A percentile compares a stretch with the other conserved stretches of the same genome.
These are phyloP conservation scores for Melanotaenia duboulayi DNA, from an alignment of 2,113 vertebrate species.

Conservation along the genomic window DNA sequence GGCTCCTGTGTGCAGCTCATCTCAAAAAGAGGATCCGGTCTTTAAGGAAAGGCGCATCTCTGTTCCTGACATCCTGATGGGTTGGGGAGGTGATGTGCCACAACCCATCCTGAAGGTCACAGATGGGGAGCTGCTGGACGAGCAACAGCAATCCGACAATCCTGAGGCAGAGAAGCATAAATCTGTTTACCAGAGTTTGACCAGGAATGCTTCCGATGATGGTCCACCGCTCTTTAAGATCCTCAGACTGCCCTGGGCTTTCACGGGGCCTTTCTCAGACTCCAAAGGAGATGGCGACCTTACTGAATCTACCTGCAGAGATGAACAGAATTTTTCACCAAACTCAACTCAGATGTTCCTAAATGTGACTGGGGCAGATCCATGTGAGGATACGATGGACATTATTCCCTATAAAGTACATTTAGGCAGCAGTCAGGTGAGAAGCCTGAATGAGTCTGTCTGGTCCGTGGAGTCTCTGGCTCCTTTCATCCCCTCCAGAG, in stretches of 20 bases:
- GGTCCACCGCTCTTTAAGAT: constrained; percentile 5
- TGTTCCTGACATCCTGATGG: constrained; percentile 60
- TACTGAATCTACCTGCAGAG: not conserved
- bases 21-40: constrained; percentile 45
- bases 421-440: not conserved
- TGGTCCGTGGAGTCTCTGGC: constrained; percentile 75
- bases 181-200: not conserved
- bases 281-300: not conserved
- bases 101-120: not conserved
- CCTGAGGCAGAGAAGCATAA: not conserved
- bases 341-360: not conserved
- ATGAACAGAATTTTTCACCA: not conserved
- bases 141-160: not conserved
- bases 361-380: not conserved
- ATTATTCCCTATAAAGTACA: not conserved
- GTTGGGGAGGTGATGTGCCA: constrained; percentile 15
- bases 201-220: not conserved
- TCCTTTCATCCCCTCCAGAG: constrained; percentile 53
- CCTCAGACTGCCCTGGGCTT: constrained; percentile 18
- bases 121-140: not conserved
- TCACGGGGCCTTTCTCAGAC: not conserved
- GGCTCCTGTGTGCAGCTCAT: constrained; percentile 48
- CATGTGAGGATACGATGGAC: not conserved
- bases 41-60: constrained; percentile 47
- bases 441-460: constrained; percentile 57